Base-by-base conservation (phyloP, 2,888 invertebrate genomes). In the Oxyscelio sp. region DNA sequence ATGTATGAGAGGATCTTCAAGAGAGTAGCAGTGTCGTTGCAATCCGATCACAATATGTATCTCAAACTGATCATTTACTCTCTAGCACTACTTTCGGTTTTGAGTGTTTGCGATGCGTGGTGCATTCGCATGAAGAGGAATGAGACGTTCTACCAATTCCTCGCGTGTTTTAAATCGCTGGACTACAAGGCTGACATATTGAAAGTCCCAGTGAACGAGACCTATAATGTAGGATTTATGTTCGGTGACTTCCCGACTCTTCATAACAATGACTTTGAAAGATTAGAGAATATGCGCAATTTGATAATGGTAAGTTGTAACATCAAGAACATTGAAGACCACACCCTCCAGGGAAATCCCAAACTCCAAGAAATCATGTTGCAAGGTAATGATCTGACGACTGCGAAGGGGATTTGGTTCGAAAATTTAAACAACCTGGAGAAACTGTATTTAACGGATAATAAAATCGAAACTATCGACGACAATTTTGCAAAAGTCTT, bases 381-480 rank as follows among this genome's bases (percentile, higher is more conserved):
- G 8, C 3, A 15, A 4, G 50, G 21, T 9, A 80, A 80, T n/a
- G 43, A 73, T 0, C 9, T 79, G 2, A 65, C 63, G 4, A 15
- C 4, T 8, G n/a, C 65, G 0, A 79, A 79, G 31, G 79, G 79
- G n/a, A 17, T 65, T 17, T 79, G 79, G 79, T 71, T 79, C 15
- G 71, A 71, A 52, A 79, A 79, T 21, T 40, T 15, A 2, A 21
- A 38, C 4, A 45, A 65, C 0, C 19, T 79, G 50, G 8, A 21
- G 0, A 31, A 0, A 6, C 4, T 78, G 27, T 0, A 24, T 1
- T 4, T 78, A 0, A 1, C 38, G 4, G 27, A 73, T 11, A 80
- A 80, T 22, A 58, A 21, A 31, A 73, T 80, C 21, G 2, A 19
- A 0, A 22, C 9, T 9, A 80, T 80, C 11, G 79, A 80, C 13